phyloP scores from a whole-genome alignment of 2,888 invertebrate genomes.

The Carpatolechia fugitivella region DNA sequence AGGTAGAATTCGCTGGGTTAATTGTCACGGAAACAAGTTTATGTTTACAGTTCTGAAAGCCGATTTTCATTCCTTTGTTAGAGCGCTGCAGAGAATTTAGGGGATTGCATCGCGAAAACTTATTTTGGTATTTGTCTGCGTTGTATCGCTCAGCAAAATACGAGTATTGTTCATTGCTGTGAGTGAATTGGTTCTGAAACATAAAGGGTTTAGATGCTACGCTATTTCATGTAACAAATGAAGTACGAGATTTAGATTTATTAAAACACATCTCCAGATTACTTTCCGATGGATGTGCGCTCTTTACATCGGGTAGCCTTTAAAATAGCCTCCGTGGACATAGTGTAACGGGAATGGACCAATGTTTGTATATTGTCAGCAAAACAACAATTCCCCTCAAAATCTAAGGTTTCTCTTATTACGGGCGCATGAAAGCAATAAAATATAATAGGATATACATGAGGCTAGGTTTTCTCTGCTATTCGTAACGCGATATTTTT shows the following conservation, averaged over 20 bases:
- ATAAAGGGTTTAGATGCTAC: constrained; percentile 29
- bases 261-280: neutral
- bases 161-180: constrained; percentile 65
- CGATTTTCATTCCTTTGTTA: constrained; percentile 10
- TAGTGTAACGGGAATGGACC: no score
- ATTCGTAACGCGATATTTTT: constrained; percentile 69
- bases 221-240: constrained; percentile 7
- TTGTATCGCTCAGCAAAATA: constrained; percentile 54
- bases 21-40: constrained; percentile 50
- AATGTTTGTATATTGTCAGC: neutral
- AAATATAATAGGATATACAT: constrained; percentile 60
- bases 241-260: constrained; percentile 21
- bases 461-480: constrained; percentile 42
- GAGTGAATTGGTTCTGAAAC: constrained; percentile 64
- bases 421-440: constrained; percentile 46
- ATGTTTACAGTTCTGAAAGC: constrained; percentile 13
- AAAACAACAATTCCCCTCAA: constrained; percentile 31
- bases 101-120: neutral
- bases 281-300: neutral
- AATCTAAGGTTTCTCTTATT: constrained; percentile 60
- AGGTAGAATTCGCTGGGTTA: constrained; percentile 62
- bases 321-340: no score
- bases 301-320: neutral
- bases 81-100: constrained; percentile 9
- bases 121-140: constrained; percentile 28